These are phyloP conservation scores for Thecocarcelia acutangulata DNA, from an alignment of 2,888 invertebrate species.

Conservation along the genomic window DNA sequence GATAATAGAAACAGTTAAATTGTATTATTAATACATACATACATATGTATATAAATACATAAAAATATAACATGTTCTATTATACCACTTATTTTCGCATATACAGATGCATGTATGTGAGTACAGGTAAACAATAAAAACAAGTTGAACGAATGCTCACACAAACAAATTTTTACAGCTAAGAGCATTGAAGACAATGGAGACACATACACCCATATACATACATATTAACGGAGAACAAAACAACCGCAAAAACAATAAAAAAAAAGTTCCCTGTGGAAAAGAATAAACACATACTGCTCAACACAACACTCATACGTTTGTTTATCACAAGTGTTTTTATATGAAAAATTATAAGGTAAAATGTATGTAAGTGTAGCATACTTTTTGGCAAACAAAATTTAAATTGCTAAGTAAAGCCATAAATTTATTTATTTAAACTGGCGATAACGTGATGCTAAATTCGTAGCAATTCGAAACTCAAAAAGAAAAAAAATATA, in stretches of 20 bases:
- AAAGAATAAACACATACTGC: background rate
- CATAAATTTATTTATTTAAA: constrained; percentile 58
- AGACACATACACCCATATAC: no score
- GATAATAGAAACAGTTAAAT: constrained; percentile 8
- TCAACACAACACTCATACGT: background rate
- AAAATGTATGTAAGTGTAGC: constrained; percentile 12
- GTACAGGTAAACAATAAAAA: constrained; percentile 3
- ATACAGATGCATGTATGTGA: no score
- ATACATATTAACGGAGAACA: no score
- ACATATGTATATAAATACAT: background rate
- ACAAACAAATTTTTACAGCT: background rate
- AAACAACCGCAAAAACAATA: constrained; percentile 39
- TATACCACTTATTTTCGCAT: background rate
- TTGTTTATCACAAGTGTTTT: no score
- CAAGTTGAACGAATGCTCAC: background rate
- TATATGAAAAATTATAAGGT: background rate
- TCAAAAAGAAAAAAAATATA: background rate
- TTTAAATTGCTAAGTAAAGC: constrained; percentile 43
- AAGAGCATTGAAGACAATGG: constrained; percentile 1
- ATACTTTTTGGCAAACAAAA: constrained; percentile 33
- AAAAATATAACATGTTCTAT: background rate
- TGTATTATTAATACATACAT: no score
- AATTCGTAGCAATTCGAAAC: constrained; percentile 38
- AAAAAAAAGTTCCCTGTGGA: constrained; percentile 26
- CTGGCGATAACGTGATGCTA: constrained; percentile 43